Evolutionary conservation across 1,140 invertebrate genomes (phyloP), one percentile per base, ranked within the genome.

Genomic region (Trichonephila clavata): DNA sequence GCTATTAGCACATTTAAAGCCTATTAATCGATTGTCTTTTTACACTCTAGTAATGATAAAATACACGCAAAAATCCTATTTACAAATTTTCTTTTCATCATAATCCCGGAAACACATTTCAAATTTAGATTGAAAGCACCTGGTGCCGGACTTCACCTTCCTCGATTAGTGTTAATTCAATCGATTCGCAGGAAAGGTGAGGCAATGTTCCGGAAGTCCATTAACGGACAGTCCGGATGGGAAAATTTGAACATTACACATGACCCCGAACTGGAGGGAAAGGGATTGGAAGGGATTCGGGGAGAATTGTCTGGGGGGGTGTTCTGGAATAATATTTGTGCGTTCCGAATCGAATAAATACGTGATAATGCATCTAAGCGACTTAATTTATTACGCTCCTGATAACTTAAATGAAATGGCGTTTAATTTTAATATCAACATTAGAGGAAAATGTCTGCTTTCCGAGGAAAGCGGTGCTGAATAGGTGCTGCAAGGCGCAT

Each of bases 141-240:
- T 24, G 21, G 21, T 0, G 14, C 71, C 16, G 71, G 71, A 39
- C 65, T 14, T 24, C 8, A 10, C 4, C 24, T 27, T 77, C 27
- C 68, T 50, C 50, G 50, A 13, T 13, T 13, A 50, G 50, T 50
- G 50, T 50, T 50, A 18, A 32, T 32, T 24, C 13, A 24, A 27
- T 71, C 71, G 71, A 77, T 77, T 4, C 14, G 71, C 14, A 18
- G 65, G 65, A 27, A 27, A 77, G 68, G 68, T 77, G 68, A 77
- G 27, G 71, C 32, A 77, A 27, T 39, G 71, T 39, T 39, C 71
- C 71, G 71, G 71, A 77, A 77, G 71, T 4, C 50, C 32, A 77
- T 77, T 77, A 77, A 24, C 18, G 71, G 71, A 77, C 71, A 39
- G 71, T 77, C 13, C 71, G 71, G 71, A 39, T 77, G 71, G 71